phyloP scores from a whole-genome alignment of 37 sponge, comb jelly and placozoan genomes.

The Bolinopsis microptera region DNA sequence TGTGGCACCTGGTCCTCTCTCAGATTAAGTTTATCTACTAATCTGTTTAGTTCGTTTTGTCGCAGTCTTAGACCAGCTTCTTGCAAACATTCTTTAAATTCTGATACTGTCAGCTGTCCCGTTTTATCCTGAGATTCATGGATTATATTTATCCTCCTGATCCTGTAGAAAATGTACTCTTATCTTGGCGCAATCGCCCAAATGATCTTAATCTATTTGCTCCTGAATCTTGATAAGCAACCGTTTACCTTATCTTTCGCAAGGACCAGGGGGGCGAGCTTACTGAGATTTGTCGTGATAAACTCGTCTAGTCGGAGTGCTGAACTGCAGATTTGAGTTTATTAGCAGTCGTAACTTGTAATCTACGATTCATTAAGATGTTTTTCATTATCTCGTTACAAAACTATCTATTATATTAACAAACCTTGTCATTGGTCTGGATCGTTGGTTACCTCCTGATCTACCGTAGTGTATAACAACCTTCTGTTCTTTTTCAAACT shows the following conservation, averaged over 20 bases:
- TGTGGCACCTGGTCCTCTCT: neutral
- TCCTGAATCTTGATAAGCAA: too few relatives aligned
- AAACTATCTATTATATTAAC: neutral
- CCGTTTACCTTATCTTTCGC: slow-evolving; percentile 6
- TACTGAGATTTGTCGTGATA: slow-evolving; percentile 40
- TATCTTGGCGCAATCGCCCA: too few relatives aligned
- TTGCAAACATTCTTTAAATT: neutral
- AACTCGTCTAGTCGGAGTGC: slow-evolving; percentile 10
- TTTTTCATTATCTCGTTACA: neutral
- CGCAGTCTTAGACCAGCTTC: slow-evolving; percentile 4
- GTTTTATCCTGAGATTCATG: neutral
- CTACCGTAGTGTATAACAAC: slow-evolving; percentile 42
- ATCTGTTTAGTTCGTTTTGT: neutral
- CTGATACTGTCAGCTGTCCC: neutral
- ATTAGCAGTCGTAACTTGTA: neutral
- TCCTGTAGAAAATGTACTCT: too few relatives aligned
- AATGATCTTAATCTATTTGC: too few relatives aligned
- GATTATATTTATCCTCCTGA: too few relatives aligned
- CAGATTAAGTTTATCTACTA: neutral
- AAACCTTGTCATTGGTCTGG: neutral
- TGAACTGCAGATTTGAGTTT: neutral
- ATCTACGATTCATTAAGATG: neutral
- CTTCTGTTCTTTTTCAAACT: slow-evolving; percentile 6
- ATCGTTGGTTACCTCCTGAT: slow-evolving; percentile 32
- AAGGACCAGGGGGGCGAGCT: neutral